Conservation (phyloP, 2,113 vertebrate genomes). For the Numenius arquata region DNA sequence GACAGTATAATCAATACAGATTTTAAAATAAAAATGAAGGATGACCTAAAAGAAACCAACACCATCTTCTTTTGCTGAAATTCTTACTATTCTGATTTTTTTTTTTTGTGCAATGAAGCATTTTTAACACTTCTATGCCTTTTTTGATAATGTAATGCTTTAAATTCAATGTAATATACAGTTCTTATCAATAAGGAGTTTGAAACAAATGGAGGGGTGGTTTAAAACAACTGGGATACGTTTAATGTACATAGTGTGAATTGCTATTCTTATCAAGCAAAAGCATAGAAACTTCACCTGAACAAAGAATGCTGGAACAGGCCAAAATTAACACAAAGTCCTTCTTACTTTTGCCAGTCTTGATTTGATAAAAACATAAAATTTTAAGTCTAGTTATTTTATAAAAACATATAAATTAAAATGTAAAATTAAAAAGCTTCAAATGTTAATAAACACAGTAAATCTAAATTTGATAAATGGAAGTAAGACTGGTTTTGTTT, state of each 20-base stretch:
- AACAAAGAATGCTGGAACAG: neutral
- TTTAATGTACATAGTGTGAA: neutral
- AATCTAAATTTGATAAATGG: neutral
- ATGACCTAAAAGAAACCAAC: neutral
- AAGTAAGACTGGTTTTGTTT: neutral
- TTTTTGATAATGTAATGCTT: neutral
- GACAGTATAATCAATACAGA: neutral
- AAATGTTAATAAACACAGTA: neutral
- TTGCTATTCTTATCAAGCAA: neutral
- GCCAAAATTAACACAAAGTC: neutral
- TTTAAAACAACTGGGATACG: neutral
- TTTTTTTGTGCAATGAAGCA: neutral
- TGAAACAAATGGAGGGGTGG: neutral
- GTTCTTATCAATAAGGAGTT: neutral
- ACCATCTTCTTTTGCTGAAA: neutral
- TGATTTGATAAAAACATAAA: neutral
- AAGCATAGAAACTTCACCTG: neutral
- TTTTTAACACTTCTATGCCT: neutral
- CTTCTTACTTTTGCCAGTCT: neutral
- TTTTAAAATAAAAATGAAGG: neutral
- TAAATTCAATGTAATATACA: neutral
- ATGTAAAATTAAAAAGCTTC: neutral
- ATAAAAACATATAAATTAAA: neutral
- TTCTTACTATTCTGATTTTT: neutral
- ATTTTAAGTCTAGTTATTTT: neutral